Evolutionary conservation across 2,888 invertebrate genomes (phyloP), one percentile per base, ranked within the genome.

Genomic region (Eristalinus sepulchralis): DNA sequence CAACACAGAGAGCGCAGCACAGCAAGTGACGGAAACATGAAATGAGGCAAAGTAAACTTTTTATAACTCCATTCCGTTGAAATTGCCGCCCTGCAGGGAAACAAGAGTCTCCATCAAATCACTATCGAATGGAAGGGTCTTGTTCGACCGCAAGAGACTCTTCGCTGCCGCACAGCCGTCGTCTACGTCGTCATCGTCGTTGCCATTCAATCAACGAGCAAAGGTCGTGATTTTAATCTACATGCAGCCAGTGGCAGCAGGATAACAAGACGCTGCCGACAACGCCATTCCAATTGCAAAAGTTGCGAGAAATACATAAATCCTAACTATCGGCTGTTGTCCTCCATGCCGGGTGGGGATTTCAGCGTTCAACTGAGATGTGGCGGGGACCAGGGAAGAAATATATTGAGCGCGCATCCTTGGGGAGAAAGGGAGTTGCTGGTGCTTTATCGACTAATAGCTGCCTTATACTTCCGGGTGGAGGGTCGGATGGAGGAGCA

Each of bases 161-260:
- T 27, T 17, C n/a, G 1, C 39, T n/a, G 4, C 2, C 57, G 3
- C n/a, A 0, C 39, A 6, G 4, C 2, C 57, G 3, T 20, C 24
- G 11, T 39, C 39, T 60, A n/a, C 71, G n/a, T 72, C 75, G 8
- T 39, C n/a, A 1, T n/a, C 36, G 17, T 34, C 34, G 75, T 39
- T 55, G 36, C 63, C 57, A 64, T 75, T 75, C 57, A 75, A 75
- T 64, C 64, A 64, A n/a, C 31, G n/a, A 53, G 53, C 72, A 62
- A 11, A 9, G 17, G 63, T 33, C 33, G 20, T 11, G 27, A 75
- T 64, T 75, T 64, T 64, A 73, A 73, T 73, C 73, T 24, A 31
- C 36, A 64, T 57, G 73, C 73, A 75, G 64, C 55, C 64, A 64
- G 20, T 17, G 55, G 36, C 47, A 47, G 67, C 33, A 55, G 73